phyloP scores from a whole-genome alignment of 2,888 invertebrate genomes.

The Patella depressa region DNA sequence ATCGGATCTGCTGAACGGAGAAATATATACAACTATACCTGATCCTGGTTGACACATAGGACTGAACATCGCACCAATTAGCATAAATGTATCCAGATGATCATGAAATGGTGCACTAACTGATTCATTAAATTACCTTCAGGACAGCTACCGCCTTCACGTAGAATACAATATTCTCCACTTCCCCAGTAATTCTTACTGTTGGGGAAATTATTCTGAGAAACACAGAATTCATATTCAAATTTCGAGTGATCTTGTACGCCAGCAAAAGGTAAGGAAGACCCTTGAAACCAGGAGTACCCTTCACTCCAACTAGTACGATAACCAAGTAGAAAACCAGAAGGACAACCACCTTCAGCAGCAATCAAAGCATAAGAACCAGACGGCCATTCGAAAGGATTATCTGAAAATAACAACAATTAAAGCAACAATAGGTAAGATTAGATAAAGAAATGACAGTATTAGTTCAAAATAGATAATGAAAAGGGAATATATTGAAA shows the following conservation, averaged over 20 bases:
- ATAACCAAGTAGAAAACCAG: not conserved
- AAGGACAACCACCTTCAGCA: slow-evolving; percentile 2
- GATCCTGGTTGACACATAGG: too few relatives aligned
- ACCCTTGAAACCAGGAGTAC: not conserved
- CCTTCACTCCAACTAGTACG: not conserved
- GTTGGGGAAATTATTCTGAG: not conserved
- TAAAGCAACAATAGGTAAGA: too few relatives aligned
- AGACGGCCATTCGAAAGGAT: slow-evolving; percentile 4
- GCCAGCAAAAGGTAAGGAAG: slow-evolving; percentile 10
- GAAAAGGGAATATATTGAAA: too few relatives aligned
- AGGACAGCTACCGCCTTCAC: slow-evolving; percentile 19
- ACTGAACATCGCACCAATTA: too few relatives aligned
- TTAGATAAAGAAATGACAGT: too few relatives aligned
- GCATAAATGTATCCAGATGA: too few relatives aligned
- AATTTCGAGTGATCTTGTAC: not conserved
- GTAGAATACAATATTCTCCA: slow-evolving; percentile 19
- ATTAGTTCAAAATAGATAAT: too few relatives aligned
- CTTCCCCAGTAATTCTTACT: slow-evolving; percentile 11
- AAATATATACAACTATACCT: too few relatives aligned
- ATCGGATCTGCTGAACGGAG: too few relatives aligned
- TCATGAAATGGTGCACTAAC: too few relatives aligned
- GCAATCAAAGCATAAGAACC: slow-evolving; percentile 14
- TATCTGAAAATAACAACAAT: not conserved
- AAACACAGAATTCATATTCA: slow-evolving; percentile 17
- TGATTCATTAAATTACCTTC: not conserved